A percentile compares a stretch with the other conserved stretches of the same genome.
These are phyloP conservation scores for Aspidiotus rigidus DNA, from an alignment of 2,888 invertebrate genomes.

Conservation along the genomic window DNA sequence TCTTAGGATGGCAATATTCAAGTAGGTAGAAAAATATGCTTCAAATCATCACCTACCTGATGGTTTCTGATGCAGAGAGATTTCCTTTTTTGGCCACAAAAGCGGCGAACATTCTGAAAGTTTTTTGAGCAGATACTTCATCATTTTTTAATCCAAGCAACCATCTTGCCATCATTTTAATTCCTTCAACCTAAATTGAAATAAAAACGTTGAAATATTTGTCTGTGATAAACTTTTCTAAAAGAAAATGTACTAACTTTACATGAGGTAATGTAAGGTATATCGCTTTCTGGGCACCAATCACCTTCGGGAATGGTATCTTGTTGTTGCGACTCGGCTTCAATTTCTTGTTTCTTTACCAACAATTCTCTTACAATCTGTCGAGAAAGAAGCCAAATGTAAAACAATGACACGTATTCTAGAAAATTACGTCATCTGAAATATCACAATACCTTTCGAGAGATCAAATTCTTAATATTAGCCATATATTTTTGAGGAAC, in stretches of 20 bases:
- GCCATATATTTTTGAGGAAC: conserved; percentile 81
- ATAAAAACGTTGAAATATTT: conserved; percentile 11
- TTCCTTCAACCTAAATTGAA: conserved; percentile 56
- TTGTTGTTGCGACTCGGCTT: conserved; percentile 37
- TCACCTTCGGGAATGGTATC: conserved; percentile 44
- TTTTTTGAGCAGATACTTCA: conserved; percentile 79
- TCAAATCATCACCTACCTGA: conserved; percentile 42
- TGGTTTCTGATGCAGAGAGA: conserved; percentile 51
- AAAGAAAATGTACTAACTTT: conserved; percentile 51
- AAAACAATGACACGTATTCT: no score
- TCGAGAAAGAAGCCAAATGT: conserved; percentile 19
- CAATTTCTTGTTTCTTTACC: conserved; percentile 59
- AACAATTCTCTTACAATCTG: conserved; percentile 89
- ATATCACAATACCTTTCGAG: conserved; percentile 58
- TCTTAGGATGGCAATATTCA: not conserved
- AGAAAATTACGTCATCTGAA: not conserved
- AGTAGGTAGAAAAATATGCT: not conserved
- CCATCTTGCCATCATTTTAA: conserved; percentile 96
- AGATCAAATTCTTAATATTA: conserved; percentile 87
- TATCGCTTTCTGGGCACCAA: conserved; percentile 78
- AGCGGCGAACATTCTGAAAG: conserved; percentile 87
- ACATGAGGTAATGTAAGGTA: conserved; percentile 84
- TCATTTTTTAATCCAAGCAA: conserved; percentile 81
- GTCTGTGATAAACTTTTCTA: not conserved
- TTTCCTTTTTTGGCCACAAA: conserved; percentile 90